Base-by-base conservation (phyloP, 2,797 vertebrate species). In the Scomberomorus guttatus region DNA sequence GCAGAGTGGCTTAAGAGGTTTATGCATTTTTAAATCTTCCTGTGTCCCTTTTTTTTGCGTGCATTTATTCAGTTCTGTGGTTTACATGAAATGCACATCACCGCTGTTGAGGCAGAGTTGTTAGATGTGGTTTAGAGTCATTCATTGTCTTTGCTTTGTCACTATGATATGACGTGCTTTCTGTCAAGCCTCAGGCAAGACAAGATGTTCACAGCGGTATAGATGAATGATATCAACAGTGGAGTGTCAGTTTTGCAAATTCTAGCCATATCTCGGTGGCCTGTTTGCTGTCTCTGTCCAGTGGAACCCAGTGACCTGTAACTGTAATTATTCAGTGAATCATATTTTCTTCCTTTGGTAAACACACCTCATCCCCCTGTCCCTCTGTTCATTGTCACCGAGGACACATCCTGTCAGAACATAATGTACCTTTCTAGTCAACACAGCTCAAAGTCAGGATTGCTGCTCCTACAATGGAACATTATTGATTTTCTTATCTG, bases 11-110 rank as follows among this genome's bases (percentile, higher is more conserved):
- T 93, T 87, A 91, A 93, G 75, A 93, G 91, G 90, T 89, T 92
- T 87, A 93, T 95, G 80, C 78, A 95, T 94, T 91, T 93, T 95
- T 93, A 90, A 94, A 84, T 50, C 66, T 78, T 65, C 44, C 61
- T 12, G 29, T 84, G 75, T 80, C 51, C 57, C 13, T 68, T 60
- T 69, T 69, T 82, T 87, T 76, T 82, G 68, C 65, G 29, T 60
- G 50, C 63, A 51, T 86, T 86, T 82, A 88, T 90, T 79, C 39
- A 29, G 44, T 61, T 82, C 52, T 69, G n/a, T 70, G 50, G 68
- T 85, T 82, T 74, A 84, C 87, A 87, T 72, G 55, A 71, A 81
- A 69, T 58, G 70, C 63, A 69, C 81, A 80, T 89, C 64, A 56
- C 34, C 24, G 3, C 66, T 25, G 42, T 24, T 55, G 46, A 27